A percentile compares a stretch with the other conserved stretches of the same genome.
These are phyloP conservation scores for Ips typographus DNA, from an alignment of 1,140 invertebrate species.

Conservation along the genomic window DNA sequence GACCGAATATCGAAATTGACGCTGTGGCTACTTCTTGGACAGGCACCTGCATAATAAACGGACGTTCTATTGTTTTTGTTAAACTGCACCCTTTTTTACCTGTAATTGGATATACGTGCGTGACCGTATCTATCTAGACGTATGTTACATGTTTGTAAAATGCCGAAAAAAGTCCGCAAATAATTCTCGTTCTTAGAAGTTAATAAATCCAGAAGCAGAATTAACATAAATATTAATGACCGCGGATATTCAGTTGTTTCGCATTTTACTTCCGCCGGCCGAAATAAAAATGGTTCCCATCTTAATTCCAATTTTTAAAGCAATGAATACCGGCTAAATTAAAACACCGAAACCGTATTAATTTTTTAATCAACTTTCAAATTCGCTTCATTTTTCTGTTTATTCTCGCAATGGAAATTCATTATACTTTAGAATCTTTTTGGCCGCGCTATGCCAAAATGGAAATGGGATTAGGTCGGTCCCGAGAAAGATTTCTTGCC, in stretches of 20 bases:
- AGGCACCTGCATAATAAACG: background rate
- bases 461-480: too few species aligned
- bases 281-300: slow-evolving; percentile 5
- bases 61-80: slow-evolving; percentile 1
- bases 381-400: slow-evolving; percentile 9
- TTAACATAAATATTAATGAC: slow-evolving; percentile 12
- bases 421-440: background rate
- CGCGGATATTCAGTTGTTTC: background rate
- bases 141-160: too few species aligned
- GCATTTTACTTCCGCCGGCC: slow-evolving; percentile 2
- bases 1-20: slow-evolving; percentile 1
- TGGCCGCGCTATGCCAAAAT: too few species aligned
- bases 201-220: background rate
- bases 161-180: too few species aligned
- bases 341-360: slow-evolving; percentile 11
- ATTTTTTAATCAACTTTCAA: slow-evolving; percentile 11
- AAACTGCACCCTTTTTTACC: background rate
- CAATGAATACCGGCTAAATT: slow-evolving; percentile 7
- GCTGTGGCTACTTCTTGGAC: slow-evolving; percentile 5
- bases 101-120: background rate
- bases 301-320: slow-evolving; percentile 1
- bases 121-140: background rate
- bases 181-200: too few species aligned
- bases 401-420: background rate
- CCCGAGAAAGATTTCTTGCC: too few species aligned